A percentile compares a stretch with the other conserved stretches of the same genome.
phyloP scores from a whole-genome alignment of 2,113 vertebrate species.

The Ammodramus savannarum region DNA sequence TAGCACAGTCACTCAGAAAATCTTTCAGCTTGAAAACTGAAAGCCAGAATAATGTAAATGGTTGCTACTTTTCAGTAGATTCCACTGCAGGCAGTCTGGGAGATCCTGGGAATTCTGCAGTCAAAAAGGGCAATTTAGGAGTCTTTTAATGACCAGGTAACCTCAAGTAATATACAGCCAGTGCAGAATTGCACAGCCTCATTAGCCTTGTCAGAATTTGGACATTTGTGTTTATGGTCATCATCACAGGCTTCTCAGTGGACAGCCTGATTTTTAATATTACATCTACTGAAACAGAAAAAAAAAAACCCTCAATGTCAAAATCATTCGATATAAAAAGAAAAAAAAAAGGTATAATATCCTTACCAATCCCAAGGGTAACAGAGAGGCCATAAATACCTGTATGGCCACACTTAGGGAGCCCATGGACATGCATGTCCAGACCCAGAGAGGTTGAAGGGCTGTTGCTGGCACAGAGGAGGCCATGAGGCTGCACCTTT shows the following conservation, averaged over 20 bases:
- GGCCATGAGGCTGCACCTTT: neutral
- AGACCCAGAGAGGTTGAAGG: fast-evolving
- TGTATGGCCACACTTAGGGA: neutral
- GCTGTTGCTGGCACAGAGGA: neutral
- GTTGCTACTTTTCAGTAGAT: neutral
- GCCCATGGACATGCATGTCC: neutral
- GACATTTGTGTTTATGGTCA: fast-evolving
- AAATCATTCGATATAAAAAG: neutral
- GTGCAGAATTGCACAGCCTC: neutral
- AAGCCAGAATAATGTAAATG: neutral
- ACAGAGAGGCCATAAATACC: neutral
- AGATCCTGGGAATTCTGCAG: neutral
- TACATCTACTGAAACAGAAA: neutral
- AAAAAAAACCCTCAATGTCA: neutral
- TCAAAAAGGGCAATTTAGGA: neutral
- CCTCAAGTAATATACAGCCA: neutral
- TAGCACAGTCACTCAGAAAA: neutral
- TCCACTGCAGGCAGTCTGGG: neutral
- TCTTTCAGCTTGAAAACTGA: neutral
- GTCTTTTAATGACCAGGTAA: neutral
- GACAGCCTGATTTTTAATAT: neutral
- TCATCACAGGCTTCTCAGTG: neutral
- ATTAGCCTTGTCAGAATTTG: neutral
- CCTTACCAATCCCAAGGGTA: neutral
- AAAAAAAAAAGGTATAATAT: neutral